Percentiles rank a stretch among this genome's conserved stretches.
These are phyloP conservation scores for Homarus americanus DNA, from an alignment of 1,140 invertebrate species.

Conservation along the genomic window DNA sequence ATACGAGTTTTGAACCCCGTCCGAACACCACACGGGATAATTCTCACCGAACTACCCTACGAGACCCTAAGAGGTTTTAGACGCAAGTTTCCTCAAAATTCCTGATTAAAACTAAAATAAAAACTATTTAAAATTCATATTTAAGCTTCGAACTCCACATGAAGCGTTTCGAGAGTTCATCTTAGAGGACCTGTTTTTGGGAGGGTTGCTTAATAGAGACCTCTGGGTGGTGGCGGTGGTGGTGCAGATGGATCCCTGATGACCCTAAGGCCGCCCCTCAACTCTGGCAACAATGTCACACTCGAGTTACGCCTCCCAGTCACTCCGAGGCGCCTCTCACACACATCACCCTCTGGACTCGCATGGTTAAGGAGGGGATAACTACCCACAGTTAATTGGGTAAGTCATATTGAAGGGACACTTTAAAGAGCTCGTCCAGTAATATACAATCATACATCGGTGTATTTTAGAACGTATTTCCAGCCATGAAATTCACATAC, in stretches of 20 bases:
- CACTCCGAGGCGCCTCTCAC: constrained; percentile 5
- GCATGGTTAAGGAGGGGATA: background rate
- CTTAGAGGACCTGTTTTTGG: background rate
- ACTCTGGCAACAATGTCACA: constrained; percentile 60
- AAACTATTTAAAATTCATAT: constrained; percentile 32
- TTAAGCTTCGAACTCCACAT: background rate
- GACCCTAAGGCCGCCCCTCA: constrained; percentile 26
- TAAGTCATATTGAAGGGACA: no score
- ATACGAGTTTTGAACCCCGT: no score
- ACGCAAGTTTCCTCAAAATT: no score
- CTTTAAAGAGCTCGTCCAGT: no score
- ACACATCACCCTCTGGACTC: constrained; percentile 22
- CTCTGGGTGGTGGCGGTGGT: constrained; percentile 36
- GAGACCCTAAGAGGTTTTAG: no score
- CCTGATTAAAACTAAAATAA: no score
- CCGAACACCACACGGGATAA: no score
- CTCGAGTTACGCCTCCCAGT: constrained; percentile 1
- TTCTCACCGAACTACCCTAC: no score
- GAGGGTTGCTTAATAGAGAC: constrained; percentile 54
- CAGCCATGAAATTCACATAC: no score
- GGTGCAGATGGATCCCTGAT: constrained; percentile 52
- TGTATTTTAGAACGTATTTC: no score
- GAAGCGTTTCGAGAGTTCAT: background rate
- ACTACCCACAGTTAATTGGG: no score
- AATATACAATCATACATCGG: no score